Evolutionary conservation across 1,140 invertebrate species (phyloP), one percentile per base, ranked within the genome.

Genomic region (Polypedilum vanderplanki): DNA sequence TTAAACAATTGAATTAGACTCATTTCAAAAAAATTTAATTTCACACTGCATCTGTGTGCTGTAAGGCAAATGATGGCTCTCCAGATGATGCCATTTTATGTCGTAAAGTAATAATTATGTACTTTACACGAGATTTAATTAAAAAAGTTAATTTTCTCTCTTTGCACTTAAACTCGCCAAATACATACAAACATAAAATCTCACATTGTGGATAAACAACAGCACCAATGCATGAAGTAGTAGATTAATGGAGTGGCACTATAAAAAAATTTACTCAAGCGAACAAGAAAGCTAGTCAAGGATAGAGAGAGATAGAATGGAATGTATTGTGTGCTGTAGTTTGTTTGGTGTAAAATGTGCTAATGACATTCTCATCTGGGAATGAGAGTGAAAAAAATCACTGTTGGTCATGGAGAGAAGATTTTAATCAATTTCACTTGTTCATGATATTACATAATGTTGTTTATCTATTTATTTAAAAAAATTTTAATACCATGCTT

Each of bases 1-100:
- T 33, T 33, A 33, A 5, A 33, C 24, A 70, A 70, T 70, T 70
- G 18, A 20, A 70, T 70, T 93, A 89, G 78, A 81, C 77, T 0
- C 77, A 76, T 8, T 77, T 57, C 46, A 57, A 57, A n/a, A n/a
- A n/a, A n/a, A 57, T 57, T n/a, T 57, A n/a, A 57, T 57, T 57
- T n/a, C 24, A 33, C 24, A 33, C 24, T 33, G 24, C 24, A 33
- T 33, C 46, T n/a, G 46, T 57, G 46, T 57, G 46, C 12, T 57
- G 9, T 12, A 57, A 57, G 24, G 24, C 24, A 33, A 33, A 33
- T 33, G 24, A 33, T 33, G 24, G 5, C 24, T 33, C 83, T 0
- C 78, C 79, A 9, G 83, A 79, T 17, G 83, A 82, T 76, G 83
- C 81, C 77, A 78, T 70, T 0, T 18, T 73, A 77, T 12, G 46